phyloP scores from a whole-genome alignment of 30 jellyfish, hydroid and myxozoan genomes.

The Cassiopea andromeda region DNA sequence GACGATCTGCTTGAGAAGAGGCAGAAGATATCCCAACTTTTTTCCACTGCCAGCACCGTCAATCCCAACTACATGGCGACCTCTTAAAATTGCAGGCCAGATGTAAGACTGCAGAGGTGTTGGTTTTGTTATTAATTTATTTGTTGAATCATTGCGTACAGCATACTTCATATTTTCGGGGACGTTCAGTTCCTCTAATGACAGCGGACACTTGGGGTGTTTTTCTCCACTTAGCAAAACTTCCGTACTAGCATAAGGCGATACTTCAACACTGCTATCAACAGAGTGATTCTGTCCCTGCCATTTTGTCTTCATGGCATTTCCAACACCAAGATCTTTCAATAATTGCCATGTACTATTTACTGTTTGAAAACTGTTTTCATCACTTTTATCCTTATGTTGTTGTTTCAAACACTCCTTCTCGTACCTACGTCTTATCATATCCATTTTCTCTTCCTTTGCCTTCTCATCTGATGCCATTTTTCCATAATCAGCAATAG shows the following conservation, averaged over 20 bases:
- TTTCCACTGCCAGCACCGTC: conserved; percentile 53
- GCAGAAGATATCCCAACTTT: conserved; percentile 71
- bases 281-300: background rate
- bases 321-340: conserved; percentile 34
- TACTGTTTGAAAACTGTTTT: conserved; percentile 3
- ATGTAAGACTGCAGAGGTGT: conserved; percentile 76
- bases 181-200: conserved; percentile 45
- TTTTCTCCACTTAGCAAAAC: conserved; percentile 70
- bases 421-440: conserved; percentile 13
- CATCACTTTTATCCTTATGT: conserved; percentile 30
- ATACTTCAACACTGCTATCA: background rate
- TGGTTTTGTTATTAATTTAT: conserved; percentile 50
- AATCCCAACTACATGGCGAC: conserved; percentile 81
- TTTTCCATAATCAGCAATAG: background rate
- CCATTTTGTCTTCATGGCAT: conserved; percentile 10
- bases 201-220: conserved; percentile 42
- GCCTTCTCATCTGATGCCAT: background rate
- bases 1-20: conserved; percentile 64
- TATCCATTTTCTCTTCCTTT: background rate
- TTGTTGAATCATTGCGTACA: conserved; percentile 1
- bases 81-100: conserved; percentile 86
- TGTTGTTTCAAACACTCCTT: conserved; percentile 52
- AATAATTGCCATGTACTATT: conserved; percentile 22
- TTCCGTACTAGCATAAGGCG: conserved; percentile 31
- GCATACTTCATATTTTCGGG: conserved; percentile 47